These are phyloP conservation scores for Zenarchopterus dispar DNA, from an alignment of 2,797 vertebrate genomes.

Conservation along the genomic window DNA sequence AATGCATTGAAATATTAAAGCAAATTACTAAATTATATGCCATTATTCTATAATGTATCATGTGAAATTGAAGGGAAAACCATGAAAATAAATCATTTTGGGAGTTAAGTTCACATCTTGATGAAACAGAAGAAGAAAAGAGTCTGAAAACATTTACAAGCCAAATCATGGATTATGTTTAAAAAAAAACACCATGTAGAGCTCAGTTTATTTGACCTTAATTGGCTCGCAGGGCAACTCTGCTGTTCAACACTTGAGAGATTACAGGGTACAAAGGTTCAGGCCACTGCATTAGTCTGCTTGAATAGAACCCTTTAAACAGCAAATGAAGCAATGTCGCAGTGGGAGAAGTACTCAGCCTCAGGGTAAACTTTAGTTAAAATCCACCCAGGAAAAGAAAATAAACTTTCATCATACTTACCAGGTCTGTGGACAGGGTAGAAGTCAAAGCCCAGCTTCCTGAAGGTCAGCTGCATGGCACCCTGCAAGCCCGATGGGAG, in stretches of 20 bases:
- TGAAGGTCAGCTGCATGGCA: constrained; percentile 96
- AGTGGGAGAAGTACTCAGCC: constrained; percentile 24
- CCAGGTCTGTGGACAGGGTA: constrained; percentile 95
- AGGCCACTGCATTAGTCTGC: constrained; percentile 56
- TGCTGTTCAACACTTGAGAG: constrained; percentile 36
- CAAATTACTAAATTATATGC: no score
- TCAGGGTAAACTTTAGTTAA: constrained; percentile 21
- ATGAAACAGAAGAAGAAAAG: no score
- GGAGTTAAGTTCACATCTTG: no score
- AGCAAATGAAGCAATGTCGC: constrained; percentile 43
- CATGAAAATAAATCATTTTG: no score
- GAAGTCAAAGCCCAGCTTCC: constrained; percentile 93
- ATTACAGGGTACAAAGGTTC: constrained; percentile 46
- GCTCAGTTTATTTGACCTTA: constrained; percentile 9
- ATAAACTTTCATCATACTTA: constrained; percentile 64
- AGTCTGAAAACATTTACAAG: no score
- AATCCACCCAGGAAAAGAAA: constrained; percentile 1
- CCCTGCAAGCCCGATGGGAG: constrained; percentile 89
- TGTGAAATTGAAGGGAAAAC: no score
- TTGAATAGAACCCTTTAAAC: constrained; percentile 52
- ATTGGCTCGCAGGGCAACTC: constrained; percentile 9
- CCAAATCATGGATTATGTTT: no score
- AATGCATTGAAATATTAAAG: no score
- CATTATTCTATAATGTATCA: no score
- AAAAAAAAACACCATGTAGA: no score